Evolutionary conservation across 1,140 invertebrate genomes (phyloP).

Genomic region (Drosophila mojavensis): DNA sequence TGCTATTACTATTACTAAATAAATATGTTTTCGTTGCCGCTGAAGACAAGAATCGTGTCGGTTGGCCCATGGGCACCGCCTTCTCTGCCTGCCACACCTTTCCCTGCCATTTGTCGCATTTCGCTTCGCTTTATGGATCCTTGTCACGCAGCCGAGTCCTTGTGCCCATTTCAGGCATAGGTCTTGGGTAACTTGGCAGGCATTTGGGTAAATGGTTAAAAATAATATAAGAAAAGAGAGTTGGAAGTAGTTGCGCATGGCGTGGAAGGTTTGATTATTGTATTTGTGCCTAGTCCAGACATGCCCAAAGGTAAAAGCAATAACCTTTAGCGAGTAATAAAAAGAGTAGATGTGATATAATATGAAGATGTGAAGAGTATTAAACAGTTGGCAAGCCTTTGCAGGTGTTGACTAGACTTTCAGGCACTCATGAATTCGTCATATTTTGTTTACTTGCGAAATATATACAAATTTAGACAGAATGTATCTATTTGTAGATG

Average conservation of each 20-base stretch:
- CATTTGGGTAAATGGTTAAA: background rate
- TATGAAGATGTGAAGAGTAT: background rate
- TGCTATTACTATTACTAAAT: background rate
- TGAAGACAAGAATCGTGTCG: slow-evolving; percentile 23
- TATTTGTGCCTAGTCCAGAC: too few species aligned
- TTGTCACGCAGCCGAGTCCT: slow-evolving; percentile 36
- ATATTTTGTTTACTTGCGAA: background rate
- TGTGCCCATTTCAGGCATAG: slow-evolving; percentile 12
- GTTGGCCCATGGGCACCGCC: slow-evolving; percentile 23
- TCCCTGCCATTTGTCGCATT: slow-evolving; percentile 31
- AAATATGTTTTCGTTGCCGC: slow-evolving; percentile 16
- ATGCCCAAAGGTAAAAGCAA: too few species aligned
- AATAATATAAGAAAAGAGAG: background rate
- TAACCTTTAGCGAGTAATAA: too few species aligned
- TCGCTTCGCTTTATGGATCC: slow-evolving; percentile 26
- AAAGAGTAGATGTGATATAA: too few species aligned
- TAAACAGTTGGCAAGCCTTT: background rate
- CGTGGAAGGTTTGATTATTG: too few species aligned
- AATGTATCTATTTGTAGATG: slow-evolving; percentile 2
- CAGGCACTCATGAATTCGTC: background rate
- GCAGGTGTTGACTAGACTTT: background rate
- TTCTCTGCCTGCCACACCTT: background rate
- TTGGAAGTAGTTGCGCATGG: too few species aligned
- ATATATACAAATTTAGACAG: background rate
- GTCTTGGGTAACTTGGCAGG: background rate